Evolutionary conservation across 30 jellyfish, hydroid and myxozoan genomes (phyloP), one percentile per base, ranked within the genome.

Genomic region (Cassiopea xamachana): DNA sequence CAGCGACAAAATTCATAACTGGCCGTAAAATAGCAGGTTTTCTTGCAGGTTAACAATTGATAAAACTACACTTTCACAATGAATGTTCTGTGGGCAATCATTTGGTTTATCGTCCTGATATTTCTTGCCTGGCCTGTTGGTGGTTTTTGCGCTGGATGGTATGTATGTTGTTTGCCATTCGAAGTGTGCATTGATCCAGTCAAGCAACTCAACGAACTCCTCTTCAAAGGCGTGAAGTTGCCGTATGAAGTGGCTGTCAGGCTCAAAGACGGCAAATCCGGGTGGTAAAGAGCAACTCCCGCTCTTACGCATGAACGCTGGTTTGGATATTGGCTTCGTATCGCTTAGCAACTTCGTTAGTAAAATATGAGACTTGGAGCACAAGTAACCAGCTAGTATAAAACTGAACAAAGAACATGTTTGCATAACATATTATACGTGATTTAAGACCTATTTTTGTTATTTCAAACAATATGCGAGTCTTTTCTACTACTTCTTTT

Each of bases 51-150:
- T 73, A 10, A 50, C 81, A 27, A 55, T 48, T 73, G 55, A 73
- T 27, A 73, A 0, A 55, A 2, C 51, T 73, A 73, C 17, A 73
- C 64, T 0, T 55, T 2, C 49, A 73, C 4, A 10, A 96, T 96
- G 99, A 96, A 96, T 92, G 96, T 92, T 60, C 90, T 96, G 71
- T 96, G 98, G 98, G 99, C 98, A n/a, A 96, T 96, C 46, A 73
- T 96, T 46, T 96, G 99, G 99, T 96, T 96, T 75, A 19, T 96
- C 78, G 96, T 79, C 4, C 92, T 96, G 60, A 61, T 83, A 47
- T 87, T 96, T 84, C 9, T 96, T 45, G 99, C 96, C 1, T 96
- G 99, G 99, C 99, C 99, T 1, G 81, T 96, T 46, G 98, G 97
- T 2, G 89, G 85, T 6, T 96, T 91, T 69, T 96, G 99, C 69